Evolutionary conservation across 2,113 vertebrate species (phyloP).

Genomic region (Hypanus sabinus): DNA sequence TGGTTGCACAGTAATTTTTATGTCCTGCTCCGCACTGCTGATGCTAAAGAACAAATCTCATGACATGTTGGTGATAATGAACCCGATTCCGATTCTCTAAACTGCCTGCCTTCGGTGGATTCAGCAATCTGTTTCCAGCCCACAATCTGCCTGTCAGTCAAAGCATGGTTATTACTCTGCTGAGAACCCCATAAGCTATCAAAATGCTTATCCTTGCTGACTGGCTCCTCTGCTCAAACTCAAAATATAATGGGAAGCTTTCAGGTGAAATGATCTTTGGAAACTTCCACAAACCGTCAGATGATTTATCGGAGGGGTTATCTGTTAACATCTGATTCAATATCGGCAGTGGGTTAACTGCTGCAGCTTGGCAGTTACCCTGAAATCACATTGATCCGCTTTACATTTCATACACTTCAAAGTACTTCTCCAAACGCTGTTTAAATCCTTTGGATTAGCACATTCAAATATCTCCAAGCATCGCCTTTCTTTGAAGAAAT

Average conservation of each 20-base stretch:
- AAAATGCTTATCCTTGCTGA: not conserved
- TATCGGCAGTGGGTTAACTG: not conserved
- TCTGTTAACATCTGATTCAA: not conserved
- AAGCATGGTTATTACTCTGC: not conserved
- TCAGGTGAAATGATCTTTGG: conserved; percentile 1
- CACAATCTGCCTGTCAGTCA: not conserved
- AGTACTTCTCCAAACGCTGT: not conserved
- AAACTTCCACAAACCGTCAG: not conserved
- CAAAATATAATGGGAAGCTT: conserved; percentile 16
- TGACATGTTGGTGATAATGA: no score
- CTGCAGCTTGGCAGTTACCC: not conserved
- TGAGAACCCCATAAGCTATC: not conserved
- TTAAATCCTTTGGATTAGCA: conserved; percentile 2
- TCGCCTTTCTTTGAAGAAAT: not conserved
- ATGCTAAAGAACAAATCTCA: no score
- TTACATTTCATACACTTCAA: not conserved
- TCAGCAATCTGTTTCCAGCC: not conserved
- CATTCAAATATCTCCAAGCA: not conserved
- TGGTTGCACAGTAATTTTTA: no score
- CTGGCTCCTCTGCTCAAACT: conserved; percentile 1
- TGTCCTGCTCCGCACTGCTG: no score
- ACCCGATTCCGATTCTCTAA: not conserved
- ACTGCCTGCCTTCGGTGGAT: not conserved
- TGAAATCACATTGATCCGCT: not conserved
- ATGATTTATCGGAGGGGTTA: not conserved